Base-by-base conservation (phyloP, 1,140 invertebrate species). In the Diuraphis noxia region DNA sequence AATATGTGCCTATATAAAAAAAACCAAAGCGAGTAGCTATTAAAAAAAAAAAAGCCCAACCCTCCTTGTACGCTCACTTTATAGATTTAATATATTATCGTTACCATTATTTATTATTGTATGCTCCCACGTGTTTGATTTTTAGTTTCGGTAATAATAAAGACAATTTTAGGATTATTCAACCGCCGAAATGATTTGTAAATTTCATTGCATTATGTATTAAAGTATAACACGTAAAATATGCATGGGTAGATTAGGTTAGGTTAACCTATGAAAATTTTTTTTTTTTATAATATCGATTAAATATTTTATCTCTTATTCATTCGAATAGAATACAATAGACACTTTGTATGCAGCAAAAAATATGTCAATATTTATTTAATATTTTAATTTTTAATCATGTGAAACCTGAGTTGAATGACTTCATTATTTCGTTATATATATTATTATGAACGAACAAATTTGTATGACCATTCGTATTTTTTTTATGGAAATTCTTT, bases 1-100 rank as follows among this genome's bases (percentile, higher is more conserved):
- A 43, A 40, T 23, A 79, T 23, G 56, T 72, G 34, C 30, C 30
- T 72, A 72, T 72, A 49, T n/a, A 72, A 41, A 89, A 72, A 88
- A 46, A 77, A 89, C 79, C 88, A 89, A 89, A 89, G 88, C 63
- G 77, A 89, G 88, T 89, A 89, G 63, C 41, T 89, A 89, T 89
- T 89, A 89, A 89, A 89, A 89, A 63, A 34, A 41, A 88, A 88
- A 77, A 88, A 30, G 21, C 36, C 34, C 1, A 23, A 25, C 36
- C 36, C 10, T 72, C 17, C 17, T 49, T 63, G 72, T 43, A n/a
- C 4, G 25, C 10, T n/a, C n/a, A 49, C 21, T 49, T 23, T 19
- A 23, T 63, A 63, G 8, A 43, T 41, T 40, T 81, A 36, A 40
- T 79, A 34, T 82, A 85, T 85, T 85, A 85, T 85, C 41, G 21